Evolutionary conservation across 2,797 vertebrate genomes (phyloP).

Genomic region (Pterois miles): DNA sequence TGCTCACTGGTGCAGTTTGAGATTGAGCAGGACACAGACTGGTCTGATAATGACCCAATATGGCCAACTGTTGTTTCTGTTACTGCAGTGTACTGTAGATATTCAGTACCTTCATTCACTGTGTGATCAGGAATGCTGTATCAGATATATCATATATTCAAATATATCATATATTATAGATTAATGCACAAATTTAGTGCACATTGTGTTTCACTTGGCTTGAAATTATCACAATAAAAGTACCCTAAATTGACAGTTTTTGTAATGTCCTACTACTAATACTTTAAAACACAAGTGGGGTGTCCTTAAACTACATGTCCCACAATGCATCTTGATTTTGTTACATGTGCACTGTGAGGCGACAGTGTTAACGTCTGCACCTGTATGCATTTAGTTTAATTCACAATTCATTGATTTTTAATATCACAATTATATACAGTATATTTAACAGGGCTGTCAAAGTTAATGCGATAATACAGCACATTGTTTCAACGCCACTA

Average conservation of each 20-base stretch:
- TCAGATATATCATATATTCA: background rate
- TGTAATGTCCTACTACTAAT: too few species aligned
- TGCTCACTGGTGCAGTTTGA: conserved; percentile 19
- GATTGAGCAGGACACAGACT: background rate
- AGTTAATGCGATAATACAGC: too few species aligned
- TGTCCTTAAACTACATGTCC: too few species aligned
- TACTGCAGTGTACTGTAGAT: background rate
- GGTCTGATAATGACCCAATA: background rate
- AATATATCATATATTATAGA: background rate
- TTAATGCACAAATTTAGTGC: background rate
- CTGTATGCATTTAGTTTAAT: background rate
- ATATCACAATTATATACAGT: background rate
- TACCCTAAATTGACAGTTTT: background rate
- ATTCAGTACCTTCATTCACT: background rate
- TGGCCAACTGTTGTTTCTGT: background rate
- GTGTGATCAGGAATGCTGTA: background rate
- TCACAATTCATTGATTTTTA: background rate
- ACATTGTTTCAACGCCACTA: too few species aligned
- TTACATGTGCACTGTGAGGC: too few species aligned
- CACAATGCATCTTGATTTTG: too few species aligned
- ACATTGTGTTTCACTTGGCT: background rate
- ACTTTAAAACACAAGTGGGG: too few species aligned
- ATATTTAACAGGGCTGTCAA: too few species aligned
- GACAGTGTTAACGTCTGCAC: too few species aligned
- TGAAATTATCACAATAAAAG: background rate